Conservation (phyloP, 2,797 vertebrate species). For the Chlorospingus semifuscus region DNA sequence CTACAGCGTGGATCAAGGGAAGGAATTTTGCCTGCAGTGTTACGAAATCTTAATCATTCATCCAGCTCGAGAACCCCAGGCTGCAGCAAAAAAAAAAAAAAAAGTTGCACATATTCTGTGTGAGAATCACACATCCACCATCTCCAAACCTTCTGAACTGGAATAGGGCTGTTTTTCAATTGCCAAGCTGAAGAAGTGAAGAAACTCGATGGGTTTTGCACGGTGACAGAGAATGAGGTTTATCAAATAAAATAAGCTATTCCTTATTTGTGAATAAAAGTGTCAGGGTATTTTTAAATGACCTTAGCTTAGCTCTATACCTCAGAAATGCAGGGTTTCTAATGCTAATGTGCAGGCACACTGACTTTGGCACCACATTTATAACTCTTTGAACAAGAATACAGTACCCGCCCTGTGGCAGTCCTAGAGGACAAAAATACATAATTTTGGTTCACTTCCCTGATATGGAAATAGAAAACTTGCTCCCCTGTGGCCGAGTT, state of each 20-base stretch:
- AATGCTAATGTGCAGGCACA: background rate
- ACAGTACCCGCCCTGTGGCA: background rate
- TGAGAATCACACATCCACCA: background rate
- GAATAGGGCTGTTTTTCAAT: background rate
- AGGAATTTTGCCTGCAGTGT: conserved; percentile 32
- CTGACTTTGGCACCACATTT: background rate
- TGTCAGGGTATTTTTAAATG: background rate
- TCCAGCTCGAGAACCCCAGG: background rate
- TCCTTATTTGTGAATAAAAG: background rate
- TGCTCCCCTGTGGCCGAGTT: background rate
- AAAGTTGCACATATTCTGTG: background rate
- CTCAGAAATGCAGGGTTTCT: background rate
- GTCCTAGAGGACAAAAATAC: background rate
- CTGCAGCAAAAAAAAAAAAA: background rate
- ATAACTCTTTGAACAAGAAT: background rate
- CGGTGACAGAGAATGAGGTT: background rate
- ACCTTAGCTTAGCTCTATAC: background rate
- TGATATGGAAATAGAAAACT: background rate
- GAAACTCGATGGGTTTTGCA: background rate
- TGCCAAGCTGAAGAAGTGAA: background rate
- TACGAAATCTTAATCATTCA: conserved; percentile 3
- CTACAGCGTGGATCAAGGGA: conserved; percentile 38
- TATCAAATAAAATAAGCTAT: background rate
- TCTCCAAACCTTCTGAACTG: background rate
- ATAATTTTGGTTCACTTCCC: background rate